These are phyloP conservation scores for Campodea augens DNA, from an alignment of 1,140 invertebrate genomes.

Conservation along the genomic window DNA sequence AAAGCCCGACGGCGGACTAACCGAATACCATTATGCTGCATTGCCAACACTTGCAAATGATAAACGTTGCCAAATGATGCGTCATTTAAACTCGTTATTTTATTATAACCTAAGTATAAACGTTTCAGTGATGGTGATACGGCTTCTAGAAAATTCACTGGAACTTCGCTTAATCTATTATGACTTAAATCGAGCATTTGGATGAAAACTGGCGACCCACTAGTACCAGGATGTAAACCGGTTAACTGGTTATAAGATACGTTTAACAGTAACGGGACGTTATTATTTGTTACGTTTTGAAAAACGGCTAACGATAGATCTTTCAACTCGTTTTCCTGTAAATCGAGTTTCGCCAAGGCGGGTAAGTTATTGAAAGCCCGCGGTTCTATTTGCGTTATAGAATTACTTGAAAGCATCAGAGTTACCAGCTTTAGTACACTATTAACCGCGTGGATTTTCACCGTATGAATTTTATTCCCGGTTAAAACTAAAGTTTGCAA, in stretches of 20 bases:
- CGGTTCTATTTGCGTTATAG: slow-evolving; percentile 35
- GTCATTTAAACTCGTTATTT: slow-evolving; percentile 43
- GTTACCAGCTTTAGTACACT: slow-evolving; percentile 44
- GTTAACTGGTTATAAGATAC: slow-evolving; percentile 45
- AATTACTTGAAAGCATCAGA: slow-evolving; percentile 45
- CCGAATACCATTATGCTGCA: slow-evolving; percentile 52
- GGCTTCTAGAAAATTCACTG: slow-evolving; percentile 37
- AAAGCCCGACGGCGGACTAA: slow-evolving; percentile 45
- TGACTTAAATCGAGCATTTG: slow-evolving; percentile 48
- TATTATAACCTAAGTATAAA: slow-evolving; percentile 51
- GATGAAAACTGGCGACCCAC: slow-evolving; percentile 24
- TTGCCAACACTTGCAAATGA: slow-evolving; percentile 47
- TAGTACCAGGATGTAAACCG: slow-evolving; percentile 32
- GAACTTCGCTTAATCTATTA: slow-evolving; percentile 42
- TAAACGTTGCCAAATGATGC: slow-evolving; percentile 46
- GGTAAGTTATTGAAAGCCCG: slow-evolving; percentile 44
- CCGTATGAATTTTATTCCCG: slow-evolving; percentile 41
- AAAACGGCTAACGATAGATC: slow-evolving; percentile 44
- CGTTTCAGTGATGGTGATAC: slow-evolving; percentile 38
- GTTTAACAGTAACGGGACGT: slow-evolving; percentile 40
- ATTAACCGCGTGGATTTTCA: slow-evolving; percentile 37
- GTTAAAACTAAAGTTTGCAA: slow-evolving; percentile 48
- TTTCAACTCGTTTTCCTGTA: slow-evolving; percentile 47
- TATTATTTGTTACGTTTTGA: slow-evolving; percentile 36
- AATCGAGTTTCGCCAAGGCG: slow-evolving; percentile 42